phyloP scores from a whole-genome alignment of 2,797 vertebrate species.

The Cetoscarus ocellatus region DNA sequence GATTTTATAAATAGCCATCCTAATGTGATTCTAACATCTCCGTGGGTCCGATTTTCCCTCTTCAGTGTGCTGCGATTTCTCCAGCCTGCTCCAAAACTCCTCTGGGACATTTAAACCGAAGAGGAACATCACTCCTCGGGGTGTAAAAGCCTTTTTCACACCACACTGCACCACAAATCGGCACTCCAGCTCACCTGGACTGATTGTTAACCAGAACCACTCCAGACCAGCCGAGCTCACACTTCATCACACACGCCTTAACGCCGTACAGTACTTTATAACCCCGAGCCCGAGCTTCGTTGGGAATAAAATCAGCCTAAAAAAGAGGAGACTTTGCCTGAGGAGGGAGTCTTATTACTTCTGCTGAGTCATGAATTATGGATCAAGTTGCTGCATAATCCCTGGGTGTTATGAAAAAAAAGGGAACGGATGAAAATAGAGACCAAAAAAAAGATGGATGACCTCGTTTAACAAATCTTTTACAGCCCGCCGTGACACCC shows the following conservation, averaged over 20 bases:
- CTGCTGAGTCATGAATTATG: conserved; percentile 78
- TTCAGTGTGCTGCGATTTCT: background rate
- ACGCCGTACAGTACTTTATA: conserved; percentile 42
- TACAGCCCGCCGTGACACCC: conserved; percentile 13
- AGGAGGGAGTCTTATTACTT: conserved; percentile 62
- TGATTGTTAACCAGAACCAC: conserved; percentile 44
- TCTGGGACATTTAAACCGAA: conserved; percentile 33
- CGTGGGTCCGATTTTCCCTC: background rate
- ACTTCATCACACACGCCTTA: conserved; percentile 12
- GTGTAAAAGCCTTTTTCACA: conserved; percentile 80
- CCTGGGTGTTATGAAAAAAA: conserved; percentile 43
- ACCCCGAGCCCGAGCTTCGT: conserved; percentile 50
- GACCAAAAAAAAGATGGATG: conserved; percentile 24
- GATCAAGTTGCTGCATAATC: conserved; percentile 67
- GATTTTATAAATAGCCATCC: background rate
- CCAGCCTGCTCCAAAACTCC: conserved; percentile 7
- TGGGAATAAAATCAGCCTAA: conserved; percentile 47
- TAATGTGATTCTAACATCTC: conserved; percentile 1
- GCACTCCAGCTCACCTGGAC: conserved; percentile 46
- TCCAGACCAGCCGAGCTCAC: background rate
- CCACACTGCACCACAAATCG: conserved; percentile 72
- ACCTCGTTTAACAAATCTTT: conserved; percentile 36
- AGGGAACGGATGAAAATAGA: conserved; percentile 34
- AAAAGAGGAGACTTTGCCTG: conserved; percentile 36
- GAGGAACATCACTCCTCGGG: conserved; percentile 47